These are phyloP conservation scores for Drosophila anomalipes DNA, from an alignment of 2,888 invertebrate species.

Conservation along the genomic window DNA sequence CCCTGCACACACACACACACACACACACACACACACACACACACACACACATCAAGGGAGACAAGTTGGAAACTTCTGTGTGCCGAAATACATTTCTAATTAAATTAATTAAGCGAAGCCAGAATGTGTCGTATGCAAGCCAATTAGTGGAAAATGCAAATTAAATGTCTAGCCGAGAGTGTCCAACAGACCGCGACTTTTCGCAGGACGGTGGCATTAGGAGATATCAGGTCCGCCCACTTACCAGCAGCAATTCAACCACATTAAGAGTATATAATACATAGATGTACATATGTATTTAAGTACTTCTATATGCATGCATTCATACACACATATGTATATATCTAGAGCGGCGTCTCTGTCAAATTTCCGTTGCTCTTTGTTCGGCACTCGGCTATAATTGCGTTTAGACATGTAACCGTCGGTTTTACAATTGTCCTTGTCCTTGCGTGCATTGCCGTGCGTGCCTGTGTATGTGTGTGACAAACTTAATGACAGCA, in stretches of 20 bases:
- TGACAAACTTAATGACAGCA: slow-evolving; percentile 75
- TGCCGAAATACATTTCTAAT: slow-evolving; percentile 73
- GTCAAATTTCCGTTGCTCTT: slow-evolving; percentile 41
- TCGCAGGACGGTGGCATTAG: slow-evolving; percentile 15
- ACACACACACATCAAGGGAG: not conserved
- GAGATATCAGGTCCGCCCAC: not conserved
- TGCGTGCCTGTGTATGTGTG: slow-evolving; percentile 34
- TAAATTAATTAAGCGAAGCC: slow-evolving; percentile 77
- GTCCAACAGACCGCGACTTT: slow-evolving; percentile 35
- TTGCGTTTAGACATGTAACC: slow-evolving; percentile 77
- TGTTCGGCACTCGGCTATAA: slow-evolving; percentile 61
- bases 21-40: not conserved
- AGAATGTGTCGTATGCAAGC: slow-evolving; percentile 71
- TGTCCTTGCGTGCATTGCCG: slow-evolving; percentile 7
- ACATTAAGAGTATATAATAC: slow-evolving; percentile 26
- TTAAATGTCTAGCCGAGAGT: slow-evolving; percentile 73
- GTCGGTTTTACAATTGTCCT: slow-evolving; percentile 59
- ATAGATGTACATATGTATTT: not conserved
- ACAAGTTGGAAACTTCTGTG: slow-evolving; percentile 49
- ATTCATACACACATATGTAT: not conserved
- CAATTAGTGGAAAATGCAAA: slow-evolving; percentile 80
- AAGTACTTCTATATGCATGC: not conserved
- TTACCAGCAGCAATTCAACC: slow-evolving; percentile 20
- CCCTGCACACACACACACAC: not conserved
- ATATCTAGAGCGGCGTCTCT: slow-evolving; percentile 17